Conservation (phyloP, 1,140 invertebrate species). For the Pinna nobilis region DNA sequence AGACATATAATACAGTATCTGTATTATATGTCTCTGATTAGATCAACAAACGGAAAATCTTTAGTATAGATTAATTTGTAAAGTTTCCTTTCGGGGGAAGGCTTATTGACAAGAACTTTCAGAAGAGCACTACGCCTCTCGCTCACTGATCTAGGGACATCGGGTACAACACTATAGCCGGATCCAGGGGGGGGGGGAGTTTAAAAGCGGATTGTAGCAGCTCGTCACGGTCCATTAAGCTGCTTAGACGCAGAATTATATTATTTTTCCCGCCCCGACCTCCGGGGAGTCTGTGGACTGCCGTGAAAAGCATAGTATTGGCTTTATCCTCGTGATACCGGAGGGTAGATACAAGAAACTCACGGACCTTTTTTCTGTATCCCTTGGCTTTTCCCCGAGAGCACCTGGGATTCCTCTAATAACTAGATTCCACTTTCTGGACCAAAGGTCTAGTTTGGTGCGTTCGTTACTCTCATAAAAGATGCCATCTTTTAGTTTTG, state of each 20-base stretch:
- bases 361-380: too few relatives aligned
- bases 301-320: background rate
- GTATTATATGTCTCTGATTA: too few relatives aligned
- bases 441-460: background rate
- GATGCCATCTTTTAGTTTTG: background rate
- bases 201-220: background rate
- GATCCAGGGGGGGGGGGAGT: background rate
- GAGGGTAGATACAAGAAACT: background rate
- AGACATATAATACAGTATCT: too few relatives aligned
- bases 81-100: background rate
- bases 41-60: too few relatives aligned
- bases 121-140: background rate
- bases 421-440: constrained; percentile 3
- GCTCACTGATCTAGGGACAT: background rate
- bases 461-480: background rate
- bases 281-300: background rate
- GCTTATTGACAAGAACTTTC: background rate
- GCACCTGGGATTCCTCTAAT: background rate
- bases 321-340: background rate
- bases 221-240: background rate
- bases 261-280: background rate
- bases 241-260: background rate
- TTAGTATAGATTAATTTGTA: background rate
- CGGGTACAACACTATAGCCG: background rate
- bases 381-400: too few relatives aligned